These are phyloP conservation scores for Pteropus rufus DNA, from an alignment of 2,797 vertebrate species.

Conservation along the genomic window DNA sequence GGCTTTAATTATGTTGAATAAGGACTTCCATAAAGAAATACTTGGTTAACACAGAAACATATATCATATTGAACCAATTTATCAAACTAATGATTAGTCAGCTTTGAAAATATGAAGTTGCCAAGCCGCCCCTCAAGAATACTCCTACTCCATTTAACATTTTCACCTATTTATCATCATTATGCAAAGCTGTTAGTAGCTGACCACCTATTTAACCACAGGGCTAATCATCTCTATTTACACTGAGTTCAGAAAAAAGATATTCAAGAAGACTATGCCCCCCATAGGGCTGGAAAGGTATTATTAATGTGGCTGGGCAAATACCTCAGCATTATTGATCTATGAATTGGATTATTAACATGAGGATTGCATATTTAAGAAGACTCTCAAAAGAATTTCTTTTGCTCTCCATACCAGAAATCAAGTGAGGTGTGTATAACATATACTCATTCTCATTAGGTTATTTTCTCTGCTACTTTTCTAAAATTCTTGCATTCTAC, in stretches of 20 bases:
- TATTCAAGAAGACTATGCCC: background rate
- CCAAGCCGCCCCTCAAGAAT: background rate
- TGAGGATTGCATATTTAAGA: slow-evolving; percentile 17
- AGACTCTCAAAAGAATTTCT: background rate
- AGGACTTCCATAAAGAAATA: background rate
- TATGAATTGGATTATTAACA: slow-evolving; percentile 30
- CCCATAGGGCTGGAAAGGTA: background rate
- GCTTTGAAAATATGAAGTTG: slow-evolving; percentile 20
- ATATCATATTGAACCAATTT: slow-evolving; percentile 6
- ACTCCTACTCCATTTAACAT: background rate
- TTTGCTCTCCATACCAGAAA: background rate
- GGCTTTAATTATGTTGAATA: background rate
- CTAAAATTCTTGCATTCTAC: slow-evolving; percentile 6
- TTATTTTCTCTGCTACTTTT: background rate
- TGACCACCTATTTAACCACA: slow-evolving; percentile 22
- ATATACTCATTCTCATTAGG: background rate
- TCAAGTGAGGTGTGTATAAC: background rate
- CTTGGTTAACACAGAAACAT: background rate
- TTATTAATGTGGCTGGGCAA: slow-evolving; percentile 6
- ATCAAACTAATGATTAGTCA: slow-evolving; percentile 30
- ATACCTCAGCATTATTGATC: slow-evolving; percentile 28
- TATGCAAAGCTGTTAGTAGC: slow-evolving; percentile 14
- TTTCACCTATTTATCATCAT: slow-evolving; percentile 60
- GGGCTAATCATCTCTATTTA: slow-evolving; percentile 24
- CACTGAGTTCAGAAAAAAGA: slow-evolving; percentile 32